Evolutionary conservation across 2,113 vertebrate genomes (phyloP), one percentile per base, ranked within the genome.

Genomic region (Halichoeres trimaculatus): DNA sequence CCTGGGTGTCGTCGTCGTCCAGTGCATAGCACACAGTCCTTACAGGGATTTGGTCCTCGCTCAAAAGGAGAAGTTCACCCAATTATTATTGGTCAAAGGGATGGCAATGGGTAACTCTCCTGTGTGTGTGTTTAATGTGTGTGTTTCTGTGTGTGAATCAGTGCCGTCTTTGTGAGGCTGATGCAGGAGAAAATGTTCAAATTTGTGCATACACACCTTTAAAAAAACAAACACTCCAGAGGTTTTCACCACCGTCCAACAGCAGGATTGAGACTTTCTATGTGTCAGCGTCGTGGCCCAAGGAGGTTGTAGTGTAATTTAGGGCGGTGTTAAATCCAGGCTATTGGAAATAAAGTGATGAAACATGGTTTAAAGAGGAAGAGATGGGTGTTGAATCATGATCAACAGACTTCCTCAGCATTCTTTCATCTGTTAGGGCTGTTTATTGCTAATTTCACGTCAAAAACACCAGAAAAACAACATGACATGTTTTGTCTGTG

Each of bases 1-100:
- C 74, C 62, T 50, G 70, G 20, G 47, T n/a, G 10, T 74, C 60
- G 30, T 74, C 60, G 30, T 30, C 30, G 23, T 83, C 64, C 56
- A 81, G 81, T 75, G 85, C 74, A 81, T 52, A 80, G 78, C 75
- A 60, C 76, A 63, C 75, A 62, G 83, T 86, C 73, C 76, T 47
- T 66, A 64, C 71, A 74, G 74, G 45, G 72, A 73, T 81, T 83
- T 86, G 86, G 83, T 89, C 76, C 69, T 70, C 11, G 36, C 43
- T 82, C 51, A 73, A 38, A 62, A 65, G 45, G 59, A 78, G 47
- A 68, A 57, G 43, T 50, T 81, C 43, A 69, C 67, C 63, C 50
- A 70, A 52, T 53, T 71, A 65, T 74, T 66, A 58, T 59, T 66
- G 34, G 55, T 68, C 30, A 51, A 75, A 63, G 61, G 64, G 68